Base-by-base conservation (phyloP, 1,140 invertebrate species). In the Gryllus bimaculatus region DNA sequence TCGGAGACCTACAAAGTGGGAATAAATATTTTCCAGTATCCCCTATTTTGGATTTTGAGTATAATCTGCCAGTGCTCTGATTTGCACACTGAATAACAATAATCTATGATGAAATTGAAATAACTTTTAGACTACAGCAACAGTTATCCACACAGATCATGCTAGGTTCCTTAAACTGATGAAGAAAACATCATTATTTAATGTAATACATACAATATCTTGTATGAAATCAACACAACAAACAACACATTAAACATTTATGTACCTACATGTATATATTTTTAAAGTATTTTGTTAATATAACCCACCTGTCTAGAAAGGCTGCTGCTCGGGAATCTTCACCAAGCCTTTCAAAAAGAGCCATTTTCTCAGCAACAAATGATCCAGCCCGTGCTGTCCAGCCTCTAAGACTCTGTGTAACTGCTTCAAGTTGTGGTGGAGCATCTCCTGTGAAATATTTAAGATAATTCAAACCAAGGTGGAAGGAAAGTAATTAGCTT, bases 311-410 rank as follows among this genome's bases (percentile, higher is more conserved):
- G 83, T 90, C 89, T 81, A 90, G 86, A 82, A 90, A 89, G 15
- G 88, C 88, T 76, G 87, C 87, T 47, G 85, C 86, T 47, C 87
- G 84, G n/a, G 88, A 89, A 80, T 90, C 90, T 88, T 91, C 90
- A 26, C 88, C 85, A 4, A 89, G 83, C 74, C 87, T 87, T 78
- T 91, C 90, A 77, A 91, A 84, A 81, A 94, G 90, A 6, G 91
- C 91, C 91, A 94, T 94, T 83, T 94, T 94, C 82, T 93, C 93
- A 12, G 92, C 92, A 6, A 94, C 92, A 83, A 91, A 94, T 77
- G 89, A 91, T 0, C 93, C 93, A 8, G 93, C 93, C 80, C 91
- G 87, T 18, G 91, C 90, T 2, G 93, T 94, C 93, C 93, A 95
- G 0, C 91, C 92, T 75, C 88, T 85, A 7, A 89, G 86, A 83